Evolutionary conservation across 2,113 vertebrate genomes (phyloP).

Genomic region (Plestiodon gilberti): DNA sequence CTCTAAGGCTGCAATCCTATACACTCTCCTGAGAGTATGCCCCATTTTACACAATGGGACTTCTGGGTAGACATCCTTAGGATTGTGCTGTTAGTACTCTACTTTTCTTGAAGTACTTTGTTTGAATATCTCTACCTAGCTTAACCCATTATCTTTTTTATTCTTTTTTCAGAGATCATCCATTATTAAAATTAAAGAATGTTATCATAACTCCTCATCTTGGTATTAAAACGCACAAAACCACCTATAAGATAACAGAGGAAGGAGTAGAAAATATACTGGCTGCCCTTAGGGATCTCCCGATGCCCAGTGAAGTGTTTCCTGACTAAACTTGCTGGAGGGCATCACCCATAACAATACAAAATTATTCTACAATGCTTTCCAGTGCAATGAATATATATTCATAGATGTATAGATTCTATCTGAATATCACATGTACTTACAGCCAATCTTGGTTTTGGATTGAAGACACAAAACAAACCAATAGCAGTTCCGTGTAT

Average conservation of each 20-base stretch:
- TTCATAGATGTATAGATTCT: not conserved
- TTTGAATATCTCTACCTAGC: not conserved
- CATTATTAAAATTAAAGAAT: conserved; percentile 67
- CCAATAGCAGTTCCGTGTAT: not conserved
- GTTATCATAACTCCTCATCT: conserved; percentile 66
- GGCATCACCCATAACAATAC: not conserved
- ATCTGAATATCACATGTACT: not conserved
- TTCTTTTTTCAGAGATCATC: conserved; percentile 67
- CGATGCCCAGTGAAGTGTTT: conserved; percentile 66
- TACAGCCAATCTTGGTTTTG: not conserved
- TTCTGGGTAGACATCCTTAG: not conserved
- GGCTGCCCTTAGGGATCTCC: conserved; percentile 58
- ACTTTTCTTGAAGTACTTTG: not conserved
- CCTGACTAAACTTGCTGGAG: conserved; percentile 27
- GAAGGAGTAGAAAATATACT: conserved; percentile 60
- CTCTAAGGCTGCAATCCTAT: too few relatives aligned
- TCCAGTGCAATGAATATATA: not conserved
- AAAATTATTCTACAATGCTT: not conserved
- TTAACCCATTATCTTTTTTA: not conserved
- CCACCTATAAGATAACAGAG: conserved; percentile 52
- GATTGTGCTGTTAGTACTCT: not conserved
- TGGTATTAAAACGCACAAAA: conserved; percentile 53
- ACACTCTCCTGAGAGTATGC: too few relatives aligned
- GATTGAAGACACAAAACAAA: not conserved
- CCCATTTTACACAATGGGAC: too few relatives aligned